These are phyloP conservation scores for Sinohyriopsis cumingii DNA, from an alignment of 2,888 invertebrate genomes.

Conservation along the genomic window DNA sequence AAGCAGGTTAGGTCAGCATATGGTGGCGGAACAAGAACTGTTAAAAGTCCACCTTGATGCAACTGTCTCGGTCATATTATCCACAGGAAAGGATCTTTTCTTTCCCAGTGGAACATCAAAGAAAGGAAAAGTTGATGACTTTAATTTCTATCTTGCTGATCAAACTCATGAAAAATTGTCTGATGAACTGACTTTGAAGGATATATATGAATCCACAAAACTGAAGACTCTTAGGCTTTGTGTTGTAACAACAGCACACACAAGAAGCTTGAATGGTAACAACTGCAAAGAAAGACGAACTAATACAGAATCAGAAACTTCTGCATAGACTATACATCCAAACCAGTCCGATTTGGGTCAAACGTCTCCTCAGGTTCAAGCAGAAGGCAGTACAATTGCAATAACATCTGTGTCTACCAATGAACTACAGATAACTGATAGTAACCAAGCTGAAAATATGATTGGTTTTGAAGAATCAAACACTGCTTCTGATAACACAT, in stretches of 20 bases:
- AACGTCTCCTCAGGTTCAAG: too few species aligned
- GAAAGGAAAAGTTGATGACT: constrained; percentile 4
- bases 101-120: constrained; percentile 6
- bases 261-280: constrained; percentile 1
- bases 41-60: neutral
- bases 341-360: too few species aligned
- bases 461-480: too few species aligned
- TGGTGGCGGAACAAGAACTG: constrained; percentile 6
- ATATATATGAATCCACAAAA: neutral
- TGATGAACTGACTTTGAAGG: neutral
- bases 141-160: constrained; percentile 4
- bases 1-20: constrained; percentile 7
- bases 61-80: too few species aligned
- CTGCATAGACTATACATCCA: too few species aligned
- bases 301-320: neutral
- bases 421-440: too few species aligned
- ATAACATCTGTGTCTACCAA: too few species aligned
- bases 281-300: constrained; percentile 3
- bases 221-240: neutral
- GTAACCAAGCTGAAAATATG: too few species aligned
- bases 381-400: too few species aligned
- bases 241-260: neutral
- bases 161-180: neutral
- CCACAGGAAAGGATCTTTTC: too few species aligned
- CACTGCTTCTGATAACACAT: too few species aligned